These are phyloP conservation scores for Ceratina australensis DNA, from an alignment of 1,140 invertebrate species.

Conservation along the genomic window DNA sequence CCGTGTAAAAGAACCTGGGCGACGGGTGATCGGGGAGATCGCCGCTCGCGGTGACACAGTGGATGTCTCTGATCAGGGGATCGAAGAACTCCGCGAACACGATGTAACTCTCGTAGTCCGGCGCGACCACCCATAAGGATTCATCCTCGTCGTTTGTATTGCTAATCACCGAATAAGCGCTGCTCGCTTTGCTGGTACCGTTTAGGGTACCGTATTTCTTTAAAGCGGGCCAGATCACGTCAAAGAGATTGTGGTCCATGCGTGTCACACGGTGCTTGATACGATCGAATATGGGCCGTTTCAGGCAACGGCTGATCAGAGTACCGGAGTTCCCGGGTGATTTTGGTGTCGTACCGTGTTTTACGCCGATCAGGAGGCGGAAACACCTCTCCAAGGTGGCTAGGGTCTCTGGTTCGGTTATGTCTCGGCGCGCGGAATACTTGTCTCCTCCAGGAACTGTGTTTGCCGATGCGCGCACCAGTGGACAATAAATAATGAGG, in stretches of 20 bases:
- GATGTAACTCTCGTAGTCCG: slow-evolving; percentile 90
- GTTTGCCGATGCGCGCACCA: slow-evolving; percentile 1
- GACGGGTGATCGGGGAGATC: slow-evolving; percentile 83
- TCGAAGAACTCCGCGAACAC: slow-evolving; percentile 89
- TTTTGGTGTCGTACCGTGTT: slow-evolving; percentile 80
- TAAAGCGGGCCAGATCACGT: slow-evolving; percentile 90
- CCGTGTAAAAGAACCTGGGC: slow-evolving; percentile 80
- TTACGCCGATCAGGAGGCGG: slow-evolving; percentile 82
- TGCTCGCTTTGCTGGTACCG: slow-evolving; percentile 70
- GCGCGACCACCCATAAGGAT: slow-evolving; percentile 84
- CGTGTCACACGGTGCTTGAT: slow-evolving; percentile 86
- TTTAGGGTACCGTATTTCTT: slow-evolving; percentile 83
- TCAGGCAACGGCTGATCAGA: slow-evolving; percentile 84
- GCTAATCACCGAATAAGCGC: slow-evolving; percentile 33
- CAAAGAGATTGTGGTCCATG: slow-evolving; percentile 89
- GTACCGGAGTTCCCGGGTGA: slow-evolving; percentile 80
- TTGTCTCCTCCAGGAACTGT: slow-evolving; percentile 84
- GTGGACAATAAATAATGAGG: slow-evolving; percentile 22
- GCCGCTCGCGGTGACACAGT: slow-evolving; percentile 84
- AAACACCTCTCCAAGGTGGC: slow-evolving; percentile 87
- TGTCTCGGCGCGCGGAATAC: slow-evolving; percentile 84
- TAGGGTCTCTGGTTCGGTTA: slow-evolving; percentile 85
- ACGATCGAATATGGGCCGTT: slow-evolving; percentile 84
- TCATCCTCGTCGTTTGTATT: slow-evolving; percentile 81
- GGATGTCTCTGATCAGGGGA: slow-evolving; percentile 89